Conservation (phyloP, 2,113 vertebrate genomes). For the Cryptomyrus ogoouensis region DNA sequence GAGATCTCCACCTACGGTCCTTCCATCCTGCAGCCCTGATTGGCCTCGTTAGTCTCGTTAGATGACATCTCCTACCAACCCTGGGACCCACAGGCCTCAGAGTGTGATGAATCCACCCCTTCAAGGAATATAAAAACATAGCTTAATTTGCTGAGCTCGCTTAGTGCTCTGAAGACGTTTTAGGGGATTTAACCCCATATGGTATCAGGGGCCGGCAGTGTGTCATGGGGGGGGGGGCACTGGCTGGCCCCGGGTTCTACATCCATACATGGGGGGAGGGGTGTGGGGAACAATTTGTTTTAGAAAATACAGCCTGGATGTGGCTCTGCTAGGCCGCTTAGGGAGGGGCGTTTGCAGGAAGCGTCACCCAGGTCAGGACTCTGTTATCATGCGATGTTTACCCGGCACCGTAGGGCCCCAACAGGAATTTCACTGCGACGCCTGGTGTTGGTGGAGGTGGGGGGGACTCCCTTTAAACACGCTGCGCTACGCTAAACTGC, state of each 20-base stretch:
- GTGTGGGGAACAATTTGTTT: background rate
- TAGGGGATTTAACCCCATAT: background rate
- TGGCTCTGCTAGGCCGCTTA: background rate
- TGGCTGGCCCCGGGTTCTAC: background rate
- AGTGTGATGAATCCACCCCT: background rate
- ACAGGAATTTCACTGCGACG: background rate
- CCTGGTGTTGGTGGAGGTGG: background rate
- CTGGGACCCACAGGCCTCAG: background rate
- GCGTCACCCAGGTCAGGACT: background rate
- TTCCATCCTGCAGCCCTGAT: background rate
- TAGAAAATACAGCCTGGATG: background rate
- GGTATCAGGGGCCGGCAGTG: background rate
- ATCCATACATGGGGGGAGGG: background rate
- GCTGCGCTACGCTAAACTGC: background rate
- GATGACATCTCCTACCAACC: background rate
- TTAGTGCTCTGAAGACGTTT: background rate
- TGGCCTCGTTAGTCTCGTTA: background rate
- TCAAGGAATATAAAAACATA: background rate
- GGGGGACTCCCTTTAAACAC: background rate
- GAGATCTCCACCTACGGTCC: background rate
- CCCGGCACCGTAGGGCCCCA: background rate
- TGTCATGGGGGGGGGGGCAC: background rate
- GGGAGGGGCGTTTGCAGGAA: background rate
- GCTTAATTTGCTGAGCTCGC: background rate
- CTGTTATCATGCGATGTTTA: background rate